Conservation (phyloP, 2,797 vertebrate genomes). For the Onychomys leucogaster region DNA sequence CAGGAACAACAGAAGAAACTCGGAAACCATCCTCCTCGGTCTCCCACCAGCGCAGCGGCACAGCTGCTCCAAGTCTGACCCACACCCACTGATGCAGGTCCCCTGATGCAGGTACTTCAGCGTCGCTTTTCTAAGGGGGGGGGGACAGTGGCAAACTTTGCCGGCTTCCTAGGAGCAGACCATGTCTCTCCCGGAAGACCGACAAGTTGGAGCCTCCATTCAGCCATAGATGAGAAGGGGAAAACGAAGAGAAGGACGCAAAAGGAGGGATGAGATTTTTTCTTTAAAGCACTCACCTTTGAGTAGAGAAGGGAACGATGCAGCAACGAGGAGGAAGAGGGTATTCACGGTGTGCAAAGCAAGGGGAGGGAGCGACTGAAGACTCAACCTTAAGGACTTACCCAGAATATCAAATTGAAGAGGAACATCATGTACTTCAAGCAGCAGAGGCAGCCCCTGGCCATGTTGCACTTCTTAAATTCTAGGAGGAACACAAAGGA, state of each 20-base stretch:
- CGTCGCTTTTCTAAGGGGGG: not conserved
- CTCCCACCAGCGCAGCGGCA: not conserved
- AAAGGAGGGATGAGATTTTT: not conserved
- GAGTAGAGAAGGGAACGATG: constrained; percentile 47
- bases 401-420: constrained; percentile 99
- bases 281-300: constrained; percentile 49
- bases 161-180: not conserved
- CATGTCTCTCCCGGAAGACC: constrained; percentile 45
- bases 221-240: constrained; percentile 56
- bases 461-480: constrained; percentile 99
- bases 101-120: not conserved
- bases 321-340: not conserved
- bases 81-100: constrained; percentile 20
- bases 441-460: constrained; percentile 98
- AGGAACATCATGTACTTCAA: constrained; percentile 99
- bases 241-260: constrained; percentile 33
- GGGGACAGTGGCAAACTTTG: constrained; percentile 67
- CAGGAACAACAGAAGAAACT: not conserved
- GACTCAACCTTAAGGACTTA: constrained; percentile 90
- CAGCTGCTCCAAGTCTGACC: constrained; percentile 40
- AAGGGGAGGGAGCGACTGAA: constrained; percentile 63
- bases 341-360: not conserved
- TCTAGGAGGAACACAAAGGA: constrained; percentile 99
- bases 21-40: not conserved
- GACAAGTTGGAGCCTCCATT: constrained; percentile 72